These are phyloP conservation scores for Deroplatys truncata DNA, from an alignment of 2,888 invertebrate genomes.

Conservation along the genomic window DNA sequence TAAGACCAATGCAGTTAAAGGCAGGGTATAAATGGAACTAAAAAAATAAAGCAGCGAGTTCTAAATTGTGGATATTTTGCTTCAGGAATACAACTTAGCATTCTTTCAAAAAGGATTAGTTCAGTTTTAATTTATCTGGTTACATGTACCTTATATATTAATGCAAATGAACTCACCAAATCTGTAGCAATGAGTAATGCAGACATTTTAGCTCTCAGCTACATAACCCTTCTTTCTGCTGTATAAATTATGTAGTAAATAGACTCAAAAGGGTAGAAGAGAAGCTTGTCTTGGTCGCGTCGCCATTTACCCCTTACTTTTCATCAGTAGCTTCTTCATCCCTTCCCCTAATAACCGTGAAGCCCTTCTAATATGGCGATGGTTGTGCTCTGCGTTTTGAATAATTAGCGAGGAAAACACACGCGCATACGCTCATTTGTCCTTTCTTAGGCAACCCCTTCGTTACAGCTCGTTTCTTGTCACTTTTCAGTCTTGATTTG, in stretches of 20 bases:
- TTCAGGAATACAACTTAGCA: no score
- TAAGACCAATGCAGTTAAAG: no score
- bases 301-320: not conserved
- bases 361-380: constrained; percentile 7
- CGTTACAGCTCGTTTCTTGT: not conserved
- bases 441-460: not conserved
- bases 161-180: no score
- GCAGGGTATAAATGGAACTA: no score
- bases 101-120: no score
- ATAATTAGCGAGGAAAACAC: constrained; percentile 29
- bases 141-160: no score
- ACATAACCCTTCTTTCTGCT: not conserved
- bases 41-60: no score
- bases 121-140: no score
- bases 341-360: not conserved
- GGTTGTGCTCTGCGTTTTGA: constrained; percentile 11
- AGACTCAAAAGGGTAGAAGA: constrained; percentile 8
- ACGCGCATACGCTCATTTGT: not conserved
- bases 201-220: not conserved
- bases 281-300: not conserved
- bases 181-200: not conserved
- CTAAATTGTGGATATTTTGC: no score
- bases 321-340: not conserved
- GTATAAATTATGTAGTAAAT: constrained; percentile 10
- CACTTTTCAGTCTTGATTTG: not conserved